Evolutionary conservation across 2,113 vertebrate species (phyloP).

Genomic region (Pardalotus punctatus): DNA sequence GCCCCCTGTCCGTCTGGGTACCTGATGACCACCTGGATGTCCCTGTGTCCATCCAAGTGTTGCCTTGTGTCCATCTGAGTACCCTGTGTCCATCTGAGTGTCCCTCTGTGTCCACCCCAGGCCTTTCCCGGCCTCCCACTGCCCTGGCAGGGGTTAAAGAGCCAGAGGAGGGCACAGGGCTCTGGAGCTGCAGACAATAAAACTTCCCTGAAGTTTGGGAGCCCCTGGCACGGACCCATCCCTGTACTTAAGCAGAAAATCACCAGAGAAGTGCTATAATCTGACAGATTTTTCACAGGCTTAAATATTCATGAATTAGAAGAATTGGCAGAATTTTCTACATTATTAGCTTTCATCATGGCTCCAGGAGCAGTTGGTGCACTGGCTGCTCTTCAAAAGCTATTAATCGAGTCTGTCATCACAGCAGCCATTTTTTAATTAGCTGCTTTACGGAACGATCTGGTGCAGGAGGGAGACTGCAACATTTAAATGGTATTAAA

Average conservation of each 20-base stretch:
- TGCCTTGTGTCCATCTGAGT: rapidly evolving
- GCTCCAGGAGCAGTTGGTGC: slow-evolving; percentile 77
- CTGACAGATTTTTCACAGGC: slow-evolving; percentile 80
- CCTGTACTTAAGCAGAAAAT: slow-evolving; percentile 78
- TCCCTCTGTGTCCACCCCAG: not conserved
- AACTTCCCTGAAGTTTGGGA: slow-evolving; percentile 68
- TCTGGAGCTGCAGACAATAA: not conserved
- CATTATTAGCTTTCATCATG: slow-evolving; percentile 79
- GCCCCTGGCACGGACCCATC: slow-evolving; percentile 70
- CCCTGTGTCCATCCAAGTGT: rapidly evolving
- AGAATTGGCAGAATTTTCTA: slow-evolving; percentile 80
- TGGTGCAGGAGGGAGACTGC: slow-evolving; percentile 34
- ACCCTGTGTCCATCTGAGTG: not conserved
- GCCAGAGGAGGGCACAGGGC: not conserved
- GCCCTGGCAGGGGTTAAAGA: not conserved
- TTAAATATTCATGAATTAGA: slow-evolving; percentile 84
- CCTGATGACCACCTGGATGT: no score
- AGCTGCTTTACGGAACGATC: slow-evolving; percentile 65
- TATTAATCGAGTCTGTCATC: slow-evolving; percentile 78
- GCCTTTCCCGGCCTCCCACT: not conserved
- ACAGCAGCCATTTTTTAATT: slow-evolving; percentile 80
- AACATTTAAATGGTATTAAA: slow-evolving; percentile 37
- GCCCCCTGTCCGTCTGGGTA: not conserved
- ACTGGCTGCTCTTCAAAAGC: slow-evolving; percentile 78
- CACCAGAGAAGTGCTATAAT: slow-evolving; percentile 79